Base-by-base conservation (phyloP, 2,888 invertebrate genomes). In the Spilarctia lutea region DNA sequence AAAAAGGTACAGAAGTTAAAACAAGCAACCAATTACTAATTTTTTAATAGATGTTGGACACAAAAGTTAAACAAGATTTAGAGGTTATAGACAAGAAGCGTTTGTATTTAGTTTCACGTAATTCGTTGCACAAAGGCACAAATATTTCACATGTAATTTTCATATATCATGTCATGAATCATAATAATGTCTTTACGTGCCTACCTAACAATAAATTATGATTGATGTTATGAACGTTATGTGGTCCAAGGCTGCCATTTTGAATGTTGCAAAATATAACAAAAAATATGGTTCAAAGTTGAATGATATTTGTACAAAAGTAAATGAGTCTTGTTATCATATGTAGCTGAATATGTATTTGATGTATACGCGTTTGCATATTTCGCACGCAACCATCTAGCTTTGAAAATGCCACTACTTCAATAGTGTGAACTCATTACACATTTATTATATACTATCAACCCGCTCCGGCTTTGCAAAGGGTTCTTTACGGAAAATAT, bases 281-380 rank as follows among this genome's bases (percentile, higher is more conserved):
- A 13, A 33, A 66, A 71, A 82, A 77, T n/a, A 77, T 81, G 76
- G 78, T 84, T 75, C 78, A 77, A 79, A 75, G 63, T 63, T 77
- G 65, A 52, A 63, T 70, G 30, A 13, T 45, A 39, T 77, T 71
- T 18, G 16, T 71, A 63, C 74, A 74, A 75, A 66, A 20, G 7
- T 76, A 70, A 78, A 68, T 71, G 66, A 69, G 35, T 30, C 65
- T 45, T 56, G 18, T 33, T 72, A 72, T n/a, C 45, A 60, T n/a
- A 33, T 73, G 30, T 35, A 11, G 20, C 39, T 42, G 18, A 10
- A 30, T 56, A 10, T 39, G 27, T 35, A 27, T 67, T 33, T 42
- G 60, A 68, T n/a, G 20, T 16, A 73, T 60, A 30, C 63, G 72
- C 27, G 68, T 73, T 33, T 18, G 66, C 18, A 8, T n/a, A 24